Conservation (phyloP, 2,797 vertebrate species). For the Artibeus jamaicensis region DNA sequence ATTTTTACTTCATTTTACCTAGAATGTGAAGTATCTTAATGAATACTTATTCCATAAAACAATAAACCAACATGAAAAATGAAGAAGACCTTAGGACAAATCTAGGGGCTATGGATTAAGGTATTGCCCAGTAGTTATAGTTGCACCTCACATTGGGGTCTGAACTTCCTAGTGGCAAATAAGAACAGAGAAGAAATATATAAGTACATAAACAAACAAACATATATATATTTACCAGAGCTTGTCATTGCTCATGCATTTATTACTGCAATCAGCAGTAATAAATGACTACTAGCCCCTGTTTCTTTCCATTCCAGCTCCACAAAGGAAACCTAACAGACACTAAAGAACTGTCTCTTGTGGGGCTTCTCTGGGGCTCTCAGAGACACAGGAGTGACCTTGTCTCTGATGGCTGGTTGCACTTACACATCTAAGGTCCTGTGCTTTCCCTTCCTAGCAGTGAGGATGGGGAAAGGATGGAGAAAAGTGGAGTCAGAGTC, state of each 20-base stretch:
- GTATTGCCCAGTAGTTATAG: background rate
- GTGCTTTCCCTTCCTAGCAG: background rate
- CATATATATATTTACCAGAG: background rate
- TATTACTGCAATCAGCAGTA: background rate
- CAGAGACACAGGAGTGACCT: background rate
- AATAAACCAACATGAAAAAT: background rate
- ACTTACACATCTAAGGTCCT: background rate
- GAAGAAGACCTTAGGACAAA: no score
- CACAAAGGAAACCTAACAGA: background rate
- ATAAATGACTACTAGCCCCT: background rate
- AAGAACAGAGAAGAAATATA: background rate
- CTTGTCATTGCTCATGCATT: background rate
- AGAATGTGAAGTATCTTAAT: conserved; percentile 7
- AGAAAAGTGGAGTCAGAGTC: background rate
- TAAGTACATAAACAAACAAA: no score
- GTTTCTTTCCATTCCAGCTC: background rate
- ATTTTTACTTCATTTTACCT: background rate
- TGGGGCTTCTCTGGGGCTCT: background rate
- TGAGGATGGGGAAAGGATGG: background rate
- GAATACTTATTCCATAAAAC: conserved; percentile 4
- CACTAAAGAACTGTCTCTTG: background rate
- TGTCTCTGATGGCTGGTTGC: background rate
- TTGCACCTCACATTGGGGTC: background rate
- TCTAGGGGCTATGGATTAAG: background rate
- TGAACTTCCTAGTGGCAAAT: background rate